Base-by-base conservation (phyloP, 2,888 invertebrate genomes). In the Tiphia femorata region DNA sequence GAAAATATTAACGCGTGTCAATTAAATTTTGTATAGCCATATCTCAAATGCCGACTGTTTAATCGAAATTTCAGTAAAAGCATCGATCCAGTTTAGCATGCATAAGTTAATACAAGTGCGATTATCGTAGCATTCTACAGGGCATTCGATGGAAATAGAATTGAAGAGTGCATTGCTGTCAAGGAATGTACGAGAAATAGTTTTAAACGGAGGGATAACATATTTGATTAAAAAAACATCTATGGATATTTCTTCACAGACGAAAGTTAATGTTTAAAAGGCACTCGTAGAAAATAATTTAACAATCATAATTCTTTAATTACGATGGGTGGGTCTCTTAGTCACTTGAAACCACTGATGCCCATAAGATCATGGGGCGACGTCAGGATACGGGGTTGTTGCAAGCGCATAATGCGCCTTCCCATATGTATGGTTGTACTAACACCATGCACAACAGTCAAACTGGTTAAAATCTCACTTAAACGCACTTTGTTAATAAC, bases 251-350 rank as follows among this genome's bases (percentile, higher is more conserved):
- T 50, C 68, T 70, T 62, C 54, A 65, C 68, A 73, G 70, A 74
- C 73, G 67, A 72, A 70, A 67, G 68, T 76, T 73, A 75, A 75
- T 66, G 67, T 77, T 77, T 71, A 75, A 79, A 82, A 82, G 82
- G 81, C 82, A 83, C 81, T 82, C 79, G 78, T 81, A 79, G 76
- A 76, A 80, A 81, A 81, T 66, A 75, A 76, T 76, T 70, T 58
- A 71, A 76, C 66, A 62, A 72, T 70, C 63, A 72, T 70, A 72
- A 72, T 72, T 51, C 56, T 70, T 70, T 70, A 65, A 72, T 70
- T 72, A 69, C 66, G 72, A 62, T 58, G 65, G 69, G 21, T 25
- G 40, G 62, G 50, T 44, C 44, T 68, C 64, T 70, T 57, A 53
- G 58, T 63, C 70, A 68, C 62, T 75, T 67, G 73, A 69, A 62